Conservation (phyloP, 2,797 vertebrate species). For the Lepidocolaptes lacrymiger region DNA sequence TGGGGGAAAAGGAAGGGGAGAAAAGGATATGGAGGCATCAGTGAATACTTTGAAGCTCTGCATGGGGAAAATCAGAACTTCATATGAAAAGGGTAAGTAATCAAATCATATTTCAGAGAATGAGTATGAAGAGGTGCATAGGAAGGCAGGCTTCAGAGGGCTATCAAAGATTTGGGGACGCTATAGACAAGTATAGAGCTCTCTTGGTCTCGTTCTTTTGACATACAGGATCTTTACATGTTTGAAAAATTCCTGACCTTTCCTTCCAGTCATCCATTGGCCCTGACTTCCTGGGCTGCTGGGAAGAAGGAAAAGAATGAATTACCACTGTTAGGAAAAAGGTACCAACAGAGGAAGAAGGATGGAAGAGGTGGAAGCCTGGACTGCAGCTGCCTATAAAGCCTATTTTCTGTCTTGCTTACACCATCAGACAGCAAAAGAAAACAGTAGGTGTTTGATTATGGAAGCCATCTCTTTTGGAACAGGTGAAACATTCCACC, state of each 20-base stretch:
- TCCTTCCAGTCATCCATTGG: not conserved
- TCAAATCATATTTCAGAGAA: not conserved
- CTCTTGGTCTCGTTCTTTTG: not conserved
- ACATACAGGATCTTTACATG: not conserved
- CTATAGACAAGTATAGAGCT: not conserved
- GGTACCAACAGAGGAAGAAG: not conserved
- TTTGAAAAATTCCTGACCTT: not conserved
- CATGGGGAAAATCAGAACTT: not conserved
- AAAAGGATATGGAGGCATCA: not conserved
- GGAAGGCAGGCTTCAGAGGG: not conserved
- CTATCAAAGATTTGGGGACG: not conserved
- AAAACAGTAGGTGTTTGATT: not conserved
- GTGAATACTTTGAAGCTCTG: not conserved
- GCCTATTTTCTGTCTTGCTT: not conserved
- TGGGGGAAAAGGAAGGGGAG: fast-evolving
- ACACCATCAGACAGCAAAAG: not conserved
- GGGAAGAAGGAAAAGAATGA: not conserved
- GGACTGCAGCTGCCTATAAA: not conserved
- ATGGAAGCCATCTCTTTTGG: not conserved
- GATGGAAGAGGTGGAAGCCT: not conserved
- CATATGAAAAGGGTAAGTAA: not conserved
- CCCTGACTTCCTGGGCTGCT: not conserved
- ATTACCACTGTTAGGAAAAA: not conserved
- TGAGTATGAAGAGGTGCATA: not conserved
- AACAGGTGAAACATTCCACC: not conserved